A percentile compares a stretch with the other conserved stretches of the same genome.
These are phyloP conservation scores for Emydoidea blandingii DNA, from an alignment of 2,797 vertebrate species.

Conservation along the genomic window DNA sequence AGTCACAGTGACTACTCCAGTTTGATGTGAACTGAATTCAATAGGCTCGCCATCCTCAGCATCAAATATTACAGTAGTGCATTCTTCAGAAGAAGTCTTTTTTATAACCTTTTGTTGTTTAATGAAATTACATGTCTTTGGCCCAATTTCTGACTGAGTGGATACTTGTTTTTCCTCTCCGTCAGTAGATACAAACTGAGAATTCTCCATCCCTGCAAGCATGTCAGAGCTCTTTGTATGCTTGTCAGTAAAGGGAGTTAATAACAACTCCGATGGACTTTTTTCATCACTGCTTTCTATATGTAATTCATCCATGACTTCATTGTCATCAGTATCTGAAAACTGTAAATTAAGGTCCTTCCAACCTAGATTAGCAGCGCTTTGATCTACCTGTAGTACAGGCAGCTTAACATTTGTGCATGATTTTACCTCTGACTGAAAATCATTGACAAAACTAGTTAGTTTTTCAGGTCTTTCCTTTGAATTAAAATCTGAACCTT, in stretches of 20 bases:
- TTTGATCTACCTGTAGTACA: conserved; percentile 77
- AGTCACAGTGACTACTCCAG: conserved; percentile 75
- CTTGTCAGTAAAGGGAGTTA: conserved; percentile 75
- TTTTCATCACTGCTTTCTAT: conserved; percentile 82
- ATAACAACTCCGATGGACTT: conserved; percentile 79
- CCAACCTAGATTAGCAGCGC: conserved; percentile 53
- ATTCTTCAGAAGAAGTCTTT: conserved; percentile 89
- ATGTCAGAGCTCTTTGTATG: conserved; percentile 78
- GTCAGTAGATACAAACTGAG: conserved; percentile 72
- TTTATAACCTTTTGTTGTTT: conserved; percentile 84
- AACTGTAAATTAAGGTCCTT: conserved; percentile 78
- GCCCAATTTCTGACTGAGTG: conserved; percentile 81
- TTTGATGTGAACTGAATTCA: conserved; percentile 86
- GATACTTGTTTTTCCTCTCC: conserved; percentile 77
- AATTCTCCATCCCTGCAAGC: conserved; percentile 74
- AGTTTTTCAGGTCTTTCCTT: conserved; percentile 89
- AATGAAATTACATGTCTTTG: conserved; percentile 83
- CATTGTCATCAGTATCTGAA: conserved; percentile 86
- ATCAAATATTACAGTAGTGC: conserved; percentile 86
- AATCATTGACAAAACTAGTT: conserved; percentile 84
- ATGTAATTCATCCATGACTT: conserved; percentile 82
- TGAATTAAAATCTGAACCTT: conserved; percentile 78
- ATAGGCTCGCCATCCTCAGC: conserved; percentile 88
- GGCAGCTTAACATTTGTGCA: conserved; percentile 77
- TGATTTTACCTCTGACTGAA: conserved; percentile 80